phyloP scores from a whole-genome alignment of 1,140 invertebrate genomes.

The Heliothis virescens region DNA sequence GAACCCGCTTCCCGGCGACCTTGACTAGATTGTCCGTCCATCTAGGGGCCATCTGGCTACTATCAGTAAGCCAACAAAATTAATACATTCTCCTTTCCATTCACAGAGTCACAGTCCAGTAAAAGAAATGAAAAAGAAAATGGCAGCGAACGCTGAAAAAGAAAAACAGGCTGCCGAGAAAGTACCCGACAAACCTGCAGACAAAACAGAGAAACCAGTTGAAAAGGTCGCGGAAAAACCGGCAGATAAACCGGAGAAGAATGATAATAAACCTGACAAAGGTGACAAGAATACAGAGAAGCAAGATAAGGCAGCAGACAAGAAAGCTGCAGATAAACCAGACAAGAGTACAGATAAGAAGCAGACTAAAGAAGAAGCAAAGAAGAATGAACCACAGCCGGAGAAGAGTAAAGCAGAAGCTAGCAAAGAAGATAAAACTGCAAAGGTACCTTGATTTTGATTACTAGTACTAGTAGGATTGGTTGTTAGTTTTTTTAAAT shows the following conservation, averaged over 20 bases:
- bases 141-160: conserved; percentile 78
- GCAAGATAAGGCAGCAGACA: conserved; percentile 55
- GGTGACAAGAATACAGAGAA: conserved; percentile 58
- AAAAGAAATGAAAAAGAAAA: conserved; percentile 83
- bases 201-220: conserved; percentile 48
- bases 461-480: too few relatives aligned
- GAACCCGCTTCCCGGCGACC: too few relatives aligned
- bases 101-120: conserved; percentile 73
- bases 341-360: conserved; percentile 53
- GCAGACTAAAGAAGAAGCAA: conserved; percentile 52
- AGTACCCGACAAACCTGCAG: conserved; percentile 53
- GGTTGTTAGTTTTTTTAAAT: background rate
- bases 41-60: too few relatives aligned
- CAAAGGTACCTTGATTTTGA: conserved; percentile 63
- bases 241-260: conserved; percentile 57
- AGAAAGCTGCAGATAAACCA: conserved; percentile 57
- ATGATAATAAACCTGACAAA: conserved; percentile 54
- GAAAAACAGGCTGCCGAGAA: conserved; percentile 70
- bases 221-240: conserved; percentile 59
- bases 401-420: conserved; percentile 59
- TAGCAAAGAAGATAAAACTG: conserved; percentile 68
- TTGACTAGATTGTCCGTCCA: too few relatives aligned
- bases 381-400: conserved; percentile 54
- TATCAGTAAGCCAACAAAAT: background rate
- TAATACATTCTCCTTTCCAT: background rate